Percentiles rank a stretch among this genome's conserved stretches.
Conservation (phyloP, 2,888 invertebrate genomes). For the Spisula subtruncata region DNA sequence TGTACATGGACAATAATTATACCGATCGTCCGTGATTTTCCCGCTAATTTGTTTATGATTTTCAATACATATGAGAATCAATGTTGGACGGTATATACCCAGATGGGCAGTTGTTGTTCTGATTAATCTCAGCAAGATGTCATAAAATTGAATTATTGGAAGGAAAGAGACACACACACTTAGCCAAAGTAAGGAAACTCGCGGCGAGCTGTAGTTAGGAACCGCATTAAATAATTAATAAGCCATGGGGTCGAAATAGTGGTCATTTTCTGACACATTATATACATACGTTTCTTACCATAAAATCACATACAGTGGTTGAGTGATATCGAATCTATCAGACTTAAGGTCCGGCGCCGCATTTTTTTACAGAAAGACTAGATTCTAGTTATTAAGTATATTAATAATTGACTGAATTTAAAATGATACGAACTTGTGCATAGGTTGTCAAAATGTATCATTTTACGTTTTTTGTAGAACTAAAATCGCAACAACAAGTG, state of each 20-base stretch:
- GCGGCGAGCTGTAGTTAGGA: not conserved
- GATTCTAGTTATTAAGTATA: not conserved
- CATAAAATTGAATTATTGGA: slow-evolving; percentile 3
- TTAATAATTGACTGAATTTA: not conserved
- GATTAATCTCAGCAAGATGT: slow-evolving; percentile 10
- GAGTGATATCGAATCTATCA: not conserved
- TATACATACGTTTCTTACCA: not conserved
- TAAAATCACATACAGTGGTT: not conserved
- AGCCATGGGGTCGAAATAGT: not conserved
- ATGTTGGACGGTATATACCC: not conserved
- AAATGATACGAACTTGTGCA: not conserved
- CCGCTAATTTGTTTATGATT: slow-evolving; percentile 11
- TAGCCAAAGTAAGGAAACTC: not conserved
- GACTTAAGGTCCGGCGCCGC: too few species aligned
- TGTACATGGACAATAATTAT: not conserved
- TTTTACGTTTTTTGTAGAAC: too few species aligned
- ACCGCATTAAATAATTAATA: slow-evolving; percentile 5
- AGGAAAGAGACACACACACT: not conserved
- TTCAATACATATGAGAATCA: not conserved
- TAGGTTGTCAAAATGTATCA: not conserved
- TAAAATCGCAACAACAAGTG: too few species aligned
- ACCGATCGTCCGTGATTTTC: slow-evolving; percentile 15
- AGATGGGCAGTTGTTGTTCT: not conserved
- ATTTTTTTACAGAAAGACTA: not conserved
- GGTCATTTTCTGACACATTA: not conserved